A percentile compares a stretch with the other conserved stretches of the same genome.
Evolutionary conservation across 2,888 invertebrate species (phyloP).

Genomic region (Trileptium ribeirensis): DNA sequence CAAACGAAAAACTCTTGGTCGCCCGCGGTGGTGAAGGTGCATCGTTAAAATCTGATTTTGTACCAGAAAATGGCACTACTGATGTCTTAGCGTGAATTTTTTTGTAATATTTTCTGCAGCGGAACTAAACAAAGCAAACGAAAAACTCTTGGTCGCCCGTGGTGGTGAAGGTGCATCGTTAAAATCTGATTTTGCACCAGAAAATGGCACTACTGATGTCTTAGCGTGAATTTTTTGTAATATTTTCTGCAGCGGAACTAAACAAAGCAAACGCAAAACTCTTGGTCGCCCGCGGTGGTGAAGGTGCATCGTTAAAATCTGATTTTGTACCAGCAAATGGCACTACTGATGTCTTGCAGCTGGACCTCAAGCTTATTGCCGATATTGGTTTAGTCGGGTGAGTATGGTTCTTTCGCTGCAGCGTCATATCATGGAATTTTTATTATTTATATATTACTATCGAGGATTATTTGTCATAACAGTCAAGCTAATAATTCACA

Average conservation of each 20-base stretch:
- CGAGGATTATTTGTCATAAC: no score
- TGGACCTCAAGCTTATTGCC: slow-evolving; percentile 85
- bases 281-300: slow-evolving; percentile 71
- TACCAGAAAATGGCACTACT: slow-evolving; percentile 68
- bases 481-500: no score
- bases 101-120: no score
- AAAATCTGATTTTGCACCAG: slow-evolving; percentile 69
- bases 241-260: background rate
- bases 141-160: slow-evolving; percentile 65
- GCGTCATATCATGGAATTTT: no score
- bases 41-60: slow-evolving; percentile 65
- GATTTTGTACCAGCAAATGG: slow-evolving; percentile 72
- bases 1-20: slow-evolving; percentile 63
- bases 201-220: no score
- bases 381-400: slow-evolving; percentile 80
- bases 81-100: no score
- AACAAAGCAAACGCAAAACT: slow-evolving; percentile 64
- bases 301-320: slow-evolving; percentile 70
- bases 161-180: slow-evolving; percentile 76
- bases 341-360: slow-evolving; percentile 62
- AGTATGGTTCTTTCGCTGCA: no score
- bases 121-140: slow-evolving; percentile 63
- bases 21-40: slow-evolving; percentile 81
- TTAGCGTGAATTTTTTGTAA: no score
- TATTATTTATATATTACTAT: no score